Percentiles rank a stretch among this genome's conserved stretches.
phyloP scores from a whole-genome alignment of 2,888 invertebrate genomes.

The Drosophila anomalata region DNA sequence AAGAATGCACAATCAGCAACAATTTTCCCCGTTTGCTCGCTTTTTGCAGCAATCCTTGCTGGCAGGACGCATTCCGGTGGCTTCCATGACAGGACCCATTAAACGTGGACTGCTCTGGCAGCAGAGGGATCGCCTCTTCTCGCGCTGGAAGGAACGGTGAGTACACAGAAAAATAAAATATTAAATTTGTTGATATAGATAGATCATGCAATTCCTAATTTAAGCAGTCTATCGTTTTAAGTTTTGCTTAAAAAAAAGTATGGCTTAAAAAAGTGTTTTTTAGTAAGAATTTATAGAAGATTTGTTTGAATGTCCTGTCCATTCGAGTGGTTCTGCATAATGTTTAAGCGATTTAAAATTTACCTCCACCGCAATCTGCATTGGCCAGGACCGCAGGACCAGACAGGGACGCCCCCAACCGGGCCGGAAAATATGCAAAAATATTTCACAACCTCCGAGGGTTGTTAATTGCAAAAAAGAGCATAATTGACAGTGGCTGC shows the following conservation, averaged over 20 bases:
- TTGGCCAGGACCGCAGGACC: constrained; percentile 26
- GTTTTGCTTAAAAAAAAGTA: not conserved
- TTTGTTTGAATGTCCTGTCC: constrained; percentile 3
- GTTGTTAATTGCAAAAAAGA: constrained; percentile 70
- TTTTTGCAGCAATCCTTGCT: constrained; percentile 82
- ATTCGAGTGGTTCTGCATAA: constrained; percentile 27
- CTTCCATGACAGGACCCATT: constrained; percentile 86
- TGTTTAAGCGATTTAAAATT: constrained; percentile 44
- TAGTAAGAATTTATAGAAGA: not conserved
- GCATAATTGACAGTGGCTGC: constrained; percentile 70
- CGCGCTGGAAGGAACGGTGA: constrained; percentile 87
- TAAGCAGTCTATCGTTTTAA: not conserved
- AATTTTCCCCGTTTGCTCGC: constrained; percentile 28
- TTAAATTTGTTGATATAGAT: not conserved
- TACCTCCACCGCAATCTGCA: constrained; percentile 47
- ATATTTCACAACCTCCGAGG: constrained; percentile 37
- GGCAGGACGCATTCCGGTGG: constrained; percentile 84
- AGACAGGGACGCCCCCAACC: constrained; percentile 19
- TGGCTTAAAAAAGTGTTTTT: not conserved
- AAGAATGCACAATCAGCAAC: constrained; percentile 60
- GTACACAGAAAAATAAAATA: constrained; percentile 25
- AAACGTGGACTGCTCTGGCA: constrained; percentile 88
- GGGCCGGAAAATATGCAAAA: constrained; percentile 40
- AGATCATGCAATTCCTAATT: not conserved
- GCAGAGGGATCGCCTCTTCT: constrained; percentile 87